Percentiles rank a stretch among this genome's conserved stretches.
These are phyloP conservation scores for Sebastes steindachneri DNA, from an alignment of 2,797 vertebrate genomes.

Conservation along the genomic window DNA sequence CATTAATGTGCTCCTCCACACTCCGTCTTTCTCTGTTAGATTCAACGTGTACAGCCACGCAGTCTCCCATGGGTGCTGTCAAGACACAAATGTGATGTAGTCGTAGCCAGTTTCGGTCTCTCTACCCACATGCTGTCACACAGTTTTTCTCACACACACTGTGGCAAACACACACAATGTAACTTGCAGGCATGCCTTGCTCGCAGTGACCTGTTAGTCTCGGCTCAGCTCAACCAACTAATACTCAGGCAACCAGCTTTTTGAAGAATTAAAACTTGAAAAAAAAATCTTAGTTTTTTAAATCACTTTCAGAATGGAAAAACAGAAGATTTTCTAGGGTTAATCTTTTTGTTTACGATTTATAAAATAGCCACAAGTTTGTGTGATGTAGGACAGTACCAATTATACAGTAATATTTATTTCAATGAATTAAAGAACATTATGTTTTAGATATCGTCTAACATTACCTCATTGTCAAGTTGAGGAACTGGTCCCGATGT, in stretches of 20 bases:
- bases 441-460: background rate
- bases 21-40: constrained; percentile 8
- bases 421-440: background rate
- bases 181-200: constrained; percentile 1
- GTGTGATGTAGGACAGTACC: background rate
- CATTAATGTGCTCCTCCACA: background rate
- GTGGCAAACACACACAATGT: background rate
- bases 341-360: background rate
- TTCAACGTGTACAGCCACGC: background rate
- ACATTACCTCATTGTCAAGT: background rate
- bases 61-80: constrained; percentile 12
- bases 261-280: background rate
- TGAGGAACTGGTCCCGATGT: too few species aligned
- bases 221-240: background rate
- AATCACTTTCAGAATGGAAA: background rate
- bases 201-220: constrained; percentile 27
- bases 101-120: background rate
- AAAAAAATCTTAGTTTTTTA: background rate
- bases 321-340: too few species aligned
- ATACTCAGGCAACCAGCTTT: background rate
- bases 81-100: background rate
- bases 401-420: background rate
- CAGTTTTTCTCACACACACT: background rate
- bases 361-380: background rate
- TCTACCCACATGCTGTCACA: background rate